Percentiles rank a stretch among this genome's conserved stretches.
Evolutionary conservation across 2,888 invertebrate species (phyloP).

Genomic region (Amphipyra berbera): DNA sequence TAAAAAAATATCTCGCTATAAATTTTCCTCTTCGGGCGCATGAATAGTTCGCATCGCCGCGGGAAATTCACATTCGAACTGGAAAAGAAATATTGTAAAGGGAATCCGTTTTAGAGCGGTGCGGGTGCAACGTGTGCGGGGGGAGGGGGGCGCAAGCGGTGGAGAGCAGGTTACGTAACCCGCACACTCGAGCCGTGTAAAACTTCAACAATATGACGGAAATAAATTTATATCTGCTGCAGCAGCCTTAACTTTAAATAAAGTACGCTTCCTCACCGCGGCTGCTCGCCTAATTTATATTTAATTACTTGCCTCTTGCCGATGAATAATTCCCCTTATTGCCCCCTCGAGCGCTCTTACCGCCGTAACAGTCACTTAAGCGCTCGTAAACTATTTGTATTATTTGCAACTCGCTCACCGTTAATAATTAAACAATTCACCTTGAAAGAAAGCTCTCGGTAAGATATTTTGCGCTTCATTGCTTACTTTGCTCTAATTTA

Average conservation of each 20-base stretch:
- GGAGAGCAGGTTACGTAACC: constrained; percentile 40
- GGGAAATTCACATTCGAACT: constrained; percentile 69
- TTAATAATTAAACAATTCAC: constrained; percentile 27
- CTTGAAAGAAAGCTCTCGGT: constrained; percentile 14
- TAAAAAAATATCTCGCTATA: constrained; percentile 66
- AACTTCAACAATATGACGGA: constrained; percentile 64
- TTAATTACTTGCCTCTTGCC: constrained; percentile 52
- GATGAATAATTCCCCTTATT: constrained; percentile 52
- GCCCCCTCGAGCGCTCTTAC: constrained; percentile 21
- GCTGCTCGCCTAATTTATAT: constrained; percentile 50
- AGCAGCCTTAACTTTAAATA: constrained; percentile 37
- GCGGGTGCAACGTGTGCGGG: constrained; percentile 28
- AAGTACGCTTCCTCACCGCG: constrained; percentile 26
- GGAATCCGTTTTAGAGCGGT: constrained; percentile 66
- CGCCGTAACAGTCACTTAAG: constrained; percentile 41
- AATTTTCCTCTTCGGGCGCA: constrained; percentile 59
- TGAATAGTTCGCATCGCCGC: constrained; percentile 69
- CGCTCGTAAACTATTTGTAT: constrained; percentile 52
- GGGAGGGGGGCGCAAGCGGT: constrained; percentile 1
- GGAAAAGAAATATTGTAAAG: constrained; percentile 75
- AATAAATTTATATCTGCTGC: constrained; percentile 60
- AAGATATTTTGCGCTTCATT: constrained; percentile 1
- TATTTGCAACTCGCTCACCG: constrained; percentile 33
- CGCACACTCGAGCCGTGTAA: constrained; percentile 36
- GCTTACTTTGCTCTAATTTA: constrained; percentile 1